These are phyloP conservation scores for Tetranychus piercei DNA, from an alignment of 2,888 invertebrate species.

Conservation along the genomic window DNA sequence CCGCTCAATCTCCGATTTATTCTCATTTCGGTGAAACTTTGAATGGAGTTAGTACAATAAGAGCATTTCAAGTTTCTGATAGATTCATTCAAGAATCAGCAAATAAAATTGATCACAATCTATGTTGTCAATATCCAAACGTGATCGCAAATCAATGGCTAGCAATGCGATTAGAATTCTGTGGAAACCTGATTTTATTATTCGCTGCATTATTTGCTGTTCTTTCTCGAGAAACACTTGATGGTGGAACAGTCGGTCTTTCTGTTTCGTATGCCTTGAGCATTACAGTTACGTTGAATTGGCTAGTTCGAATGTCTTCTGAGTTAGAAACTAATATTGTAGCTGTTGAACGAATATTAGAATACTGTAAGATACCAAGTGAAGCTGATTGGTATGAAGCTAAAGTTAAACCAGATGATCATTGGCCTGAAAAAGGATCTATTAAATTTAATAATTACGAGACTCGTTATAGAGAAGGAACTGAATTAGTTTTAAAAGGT, in stretches of 20 bases:
- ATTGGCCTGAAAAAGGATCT: slow-evolving; percentile 64
- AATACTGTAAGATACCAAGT: slow-evolving; percentile 36
- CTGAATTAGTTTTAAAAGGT: slow-evolving; percentile 35
- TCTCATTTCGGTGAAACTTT: slow-evolving; percentile 91
- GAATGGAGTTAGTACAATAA: slow-evolving; percentile 56
- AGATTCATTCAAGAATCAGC: slow-evolving; percentile 77
- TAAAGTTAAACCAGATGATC: slow-evolving; percentile 39
- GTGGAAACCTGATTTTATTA: slow-evolving; percentile 85
- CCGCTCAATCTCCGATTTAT: slow-evolving; percentile 85
- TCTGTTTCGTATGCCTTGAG: slow-evolving; percentile 41
- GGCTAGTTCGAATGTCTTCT: slow-evolving; percentile 39
- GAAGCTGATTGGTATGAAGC: slow-evolving; percentile 29
- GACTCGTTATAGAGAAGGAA: slow-evolving; percentile 63
- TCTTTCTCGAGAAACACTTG: slow-evolving; percentile 48
- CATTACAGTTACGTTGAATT: slow-evolving; percentile 40
- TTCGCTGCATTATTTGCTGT: slow-evolving; percentile 86
- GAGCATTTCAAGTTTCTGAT: slow-evolving; percentile 60
- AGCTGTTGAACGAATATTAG: slow-evolving; percentile 40
- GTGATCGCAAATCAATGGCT: slow-evolving; percentile 83
- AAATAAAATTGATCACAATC: slow-evolving; percentile 71
- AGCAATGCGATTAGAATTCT: slow-evolving; percentile 80
- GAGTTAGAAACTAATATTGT: slow-evolving; percentile 42
- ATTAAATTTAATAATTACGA: slow-evolving; percentile 62
- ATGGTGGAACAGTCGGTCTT: slow-evolving; percentile 46
- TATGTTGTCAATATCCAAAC: slow-evolving; percentile 76